phyloP scores from a whole-genome alignment of 2,797 vertebrate genomes.

The Dermochelys coriacea region DNA sequence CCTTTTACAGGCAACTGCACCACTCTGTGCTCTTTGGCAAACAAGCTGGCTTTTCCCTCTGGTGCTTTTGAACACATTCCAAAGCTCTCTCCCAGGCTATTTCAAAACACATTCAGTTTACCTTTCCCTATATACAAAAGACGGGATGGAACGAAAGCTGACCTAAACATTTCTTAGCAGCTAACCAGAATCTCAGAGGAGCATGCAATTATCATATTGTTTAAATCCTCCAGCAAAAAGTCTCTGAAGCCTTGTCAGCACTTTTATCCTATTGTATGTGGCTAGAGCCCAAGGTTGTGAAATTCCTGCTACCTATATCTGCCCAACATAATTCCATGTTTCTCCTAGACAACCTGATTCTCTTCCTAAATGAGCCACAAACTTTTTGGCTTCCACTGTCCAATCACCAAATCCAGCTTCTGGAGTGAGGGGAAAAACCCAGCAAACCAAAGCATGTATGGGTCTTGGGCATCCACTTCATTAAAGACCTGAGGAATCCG shows the following conservation, averaged over 20 bases:
- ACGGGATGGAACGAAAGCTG: constrained; percentile 4
- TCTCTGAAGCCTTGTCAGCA: not conserved
- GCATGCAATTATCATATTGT: not conserved
- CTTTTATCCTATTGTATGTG: not conserved
- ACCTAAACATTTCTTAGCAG: constrained; percentile 1
- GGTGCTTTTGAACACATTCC: constrained; percentile 7
- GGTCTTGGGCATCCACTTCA: not conserved
- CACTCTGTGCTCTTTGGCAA: not conserved
- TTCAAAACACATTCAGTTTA: not conserved
- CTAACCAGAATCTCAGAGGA: constrained; percentile 3
- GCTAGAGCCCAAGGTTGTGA: not conserved
- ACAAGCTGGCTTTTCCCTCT: not conserved
- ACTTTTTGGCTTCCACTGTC: not conserved
- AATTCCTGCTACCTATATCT: not conserved
- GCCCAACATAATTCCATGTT: not conserved
- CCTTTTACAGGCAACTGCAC: not conserved
- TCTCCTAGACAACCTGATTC: not conserved
- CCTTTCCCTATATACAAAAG: not conserved
- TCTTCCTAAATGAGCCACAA: not conserved
- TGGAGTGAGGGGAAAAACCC: not conserved
- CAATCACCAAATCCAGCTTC: not conserved
- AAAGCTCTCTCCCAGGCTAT: not conserved
- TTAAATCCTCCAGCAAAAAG: not conserved
- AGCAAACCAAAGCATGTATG: not conserved
- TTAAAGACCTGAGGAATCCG: not conserved